phyloP scores from a whole-genome alignment of 2,797 vertebrate species.

The Coccyzus lansbergi region DNA sequence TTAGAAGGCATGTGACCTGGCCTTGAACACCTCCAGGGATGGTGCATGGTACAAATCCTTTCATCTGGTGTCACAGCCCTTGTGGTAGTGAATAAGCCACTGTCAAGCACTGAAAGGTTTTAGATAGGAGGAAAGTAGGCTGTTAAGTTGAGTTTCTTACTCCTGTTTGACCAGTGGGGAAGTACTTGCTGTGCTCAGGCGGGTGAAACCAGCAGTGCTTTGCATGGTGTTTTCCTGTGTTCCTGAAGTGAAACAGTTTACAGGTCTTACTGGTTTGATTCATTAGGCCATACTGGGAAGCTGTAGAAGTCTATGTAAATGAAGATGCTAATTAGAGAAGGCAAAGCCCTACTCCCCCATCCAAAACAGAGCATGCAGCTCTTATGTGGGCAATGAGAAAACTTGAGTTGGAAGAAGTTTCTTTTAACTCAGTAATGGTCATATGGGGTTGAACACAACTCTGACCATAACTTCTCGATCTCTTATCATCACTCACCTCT shows the following conservation, averaged over 20 bases:
- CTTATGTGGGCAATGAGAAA: background rate
- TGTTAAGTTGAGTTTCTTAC: background rate
- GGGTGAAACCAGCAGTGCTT: background rate
- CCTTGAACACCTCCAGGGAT: too few relatives aligned
- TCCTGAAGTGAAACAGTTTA: constrained; percentile 14
- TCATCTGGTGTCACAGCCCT: background rate
- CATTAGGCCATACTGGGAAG: background rate
- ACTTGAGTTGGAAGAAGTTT: background rate
- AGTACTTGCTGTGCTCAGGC: rapidly evolving
- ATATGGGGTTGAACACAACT: background rate
- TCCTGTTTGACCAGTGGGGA: background rate
- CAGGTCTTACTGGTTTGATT: background rate
- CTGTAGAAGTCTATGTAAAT: background rate
- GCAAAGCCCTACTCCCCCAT: background rate
- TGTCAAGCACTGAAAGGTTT: background rate
- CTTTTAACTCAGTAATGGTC: background rate
- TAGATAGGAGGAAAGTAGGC: background rate
- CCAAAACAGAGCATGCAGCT: background rate
- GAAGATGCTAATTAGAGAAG: background rate
- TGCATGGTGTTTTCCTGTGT: background rate
- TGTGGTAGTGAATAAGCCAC: rapidly evolving
- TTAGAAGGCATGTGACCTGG: too few relatives aligned
- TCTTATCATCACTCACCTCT: background rate
- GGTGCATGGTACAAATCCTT: background rate
- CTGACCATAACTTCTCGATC: background rate